Base-by-base conservation (phyloP, 2,797 vertebrate species). In the Phalanger gymnotis region DNA sequence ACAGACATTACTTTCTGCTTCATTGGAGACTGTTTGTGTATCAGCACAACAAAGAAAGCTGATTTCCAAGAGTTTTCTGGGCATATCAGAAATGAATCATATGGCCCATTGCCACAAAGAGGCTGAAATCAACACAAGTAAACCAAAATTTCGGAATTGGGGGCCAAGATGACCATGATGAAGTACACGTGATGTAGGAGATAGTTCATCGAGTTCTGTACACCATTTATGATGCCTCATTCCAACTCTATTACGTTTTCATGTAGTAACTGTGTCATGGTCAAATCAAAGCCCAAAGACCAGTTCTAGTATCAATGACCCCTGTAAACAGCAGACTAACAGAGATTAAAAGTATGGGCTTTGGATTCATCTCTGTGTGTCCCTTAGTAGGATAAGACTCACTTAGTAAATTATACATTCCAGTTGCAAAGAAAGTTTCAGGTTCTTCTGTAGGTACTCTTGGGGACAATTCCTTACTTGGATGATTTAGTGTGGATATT, bases 201-300 rank as follows among this genome's bases (percentile, higher is more conserved):
- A 97, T 99, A 99, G 98, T 99, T 99, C 99, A 99, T 99, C 98
- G 99, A 99, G 99, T 99, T 99, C 98, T 99, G 99, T 98, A 99
- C 54, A 34, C 99, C 99, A 0, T 99, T 99, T 98, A 99, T 99
- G 98, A 99, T 98, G 89, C 99, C 99, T 97, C 99, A 99, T 99
- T 99, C 99, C 0, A 99, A 99, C 97, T 99, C 99, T 1, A 99
- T 98, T 93, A 99, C 99, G 58, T 99, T 99, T 98, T 99, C 99
- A 98, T 99, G 99, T 98, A 99, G 99, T 97, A 99, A 99, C 96
- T 99, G 99, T 95, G 99, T 99, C 98, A 99, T 99, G 47, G 99
- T 99, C 98, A 99, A 99, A 98, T 99, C 99, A 94, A 99, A 99
- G 99, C 99, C 99, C 99, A 99, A 97, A 99, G 99, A 96, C 99